Evolutionary conservation across 2,888 invertebrate genomes (phyloP), one percentile per base, ranked within the genome.

Genomic region (Stenurella melanura): DNA sequence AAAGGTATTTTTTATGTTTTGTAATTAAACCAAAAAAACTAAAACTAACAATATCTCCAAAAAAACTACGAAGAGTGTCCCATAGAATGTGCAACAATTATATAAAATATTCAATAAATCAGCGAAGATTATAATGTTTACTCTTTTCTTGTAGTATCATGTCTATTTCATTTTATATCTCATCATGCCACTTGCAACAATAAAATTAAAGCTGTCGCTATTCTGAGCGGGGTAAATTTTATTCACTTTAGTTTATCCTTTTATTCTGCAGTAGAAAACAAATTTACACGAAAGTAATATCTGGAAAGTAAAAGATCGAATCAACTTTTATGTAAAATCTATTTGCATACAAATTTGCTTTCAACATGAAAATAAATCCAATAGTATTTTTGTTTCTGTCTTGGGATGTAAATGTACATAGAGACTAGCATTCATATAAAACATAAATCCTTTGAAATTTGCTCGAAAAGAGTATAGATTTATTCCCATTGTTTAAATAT

Each of bases 291-390:
- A 50, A 38, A 19, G 42, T 66, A 66, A 58, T 58, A 19, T 19
- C 19, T 7, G 3, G 57, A 19, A 19, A 50, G 50, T 58, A 58
- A 19, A 19, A 66, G 64, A 50, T 42, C 42, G 18, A 42, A 18
- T 38, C 11, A 12, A 21, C 15, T 50, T 66, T 50, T 38, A 66
- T 50, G 17, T 19, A 38, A 66, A 64, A 19, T 18, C 3, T 15
- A 42, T 66, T 66, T 66, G 19, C 21, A 50, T 66, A 42, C 50
- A 66, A 66, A 66, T 66, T 66, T 66, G 42, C 17, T 66, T 66
- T 50, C 42, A 66, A 15, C 12, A 42, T 15, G 42, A 19, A 66
- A 21, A 66, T 66, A 50, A 66, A 42, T 42, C 6, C 15, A 21
- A 11, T 18, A 21, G 0, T 19, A 17, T n/a, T n/a, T 61, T 61